Conservation (phyloP, 2,113 vertebrate genomes). For the Callithrix jacchus region DNA sequence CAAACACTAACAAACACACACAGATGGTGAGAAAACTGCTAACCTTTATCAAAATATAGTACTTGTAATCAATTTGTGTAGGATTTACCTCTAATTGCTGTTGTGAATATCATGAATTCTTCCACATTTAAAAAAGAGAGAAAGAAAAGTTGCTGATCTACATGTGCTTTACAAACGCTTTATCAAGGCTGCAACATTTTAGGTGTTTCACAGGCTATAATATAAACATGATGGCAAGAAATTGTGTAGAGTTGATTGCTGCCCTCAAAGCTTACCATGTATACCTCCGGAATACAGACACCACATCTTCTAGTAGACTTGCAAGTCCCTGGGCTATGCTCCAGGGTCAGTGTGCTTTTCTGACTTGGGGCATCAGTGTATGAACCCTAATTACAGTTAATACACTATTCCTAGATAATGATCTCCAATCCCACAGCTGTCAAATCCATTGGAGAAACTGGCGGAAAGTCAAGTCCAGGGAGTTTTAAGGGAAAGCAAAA, state of each 20-base stretch:
- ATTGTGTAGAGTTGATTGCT: background rate
- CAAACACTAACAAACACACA: conserved; percentile 30
- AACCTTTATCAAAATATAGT: conserved; percentile 71
- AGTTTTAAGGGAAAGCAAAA: conserved; percentile 31
- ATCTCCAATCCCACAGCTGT: background rate
- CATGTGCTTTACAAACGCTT: conserved; percentile 1
- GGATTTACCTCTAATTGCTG: conserved; percentile 53
- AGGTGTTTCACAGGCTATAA: conserved; percentile 38
- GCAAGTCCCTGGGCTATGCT: background rate
- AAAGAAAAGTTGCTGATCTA: conserved; percentile 16
- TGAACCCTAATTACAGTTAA: conserved; percentile 55
- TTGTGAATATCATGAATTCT: conserved; percentile 51
- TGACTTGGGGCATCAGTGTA: background rate
- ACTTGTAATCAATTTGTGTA: conserved; percentile 53
- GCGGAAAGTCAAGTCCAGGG: conserved; percentile 7
- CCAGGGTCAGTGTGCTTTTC: background rate
- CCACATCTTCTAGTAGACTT: background rate
- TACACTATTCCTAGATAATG: conserved; percentile 46
- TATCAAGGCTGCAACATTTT: conserved; percentile 36
- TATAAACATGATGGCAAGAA: background rate
- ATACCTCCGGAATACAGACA: background rate
- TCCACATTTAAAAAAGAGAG: conserved; percentile 16
- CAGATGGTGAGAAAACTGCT: conserved; percentile 47
- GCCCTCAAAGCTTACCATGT: background rate
- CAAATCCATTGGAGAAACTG: conserved; percentile 43